Evolutionary conservation across 2,888 invertebrate genomes (phyloP).

Genomic region (Agrochola circellaris): DNA sequence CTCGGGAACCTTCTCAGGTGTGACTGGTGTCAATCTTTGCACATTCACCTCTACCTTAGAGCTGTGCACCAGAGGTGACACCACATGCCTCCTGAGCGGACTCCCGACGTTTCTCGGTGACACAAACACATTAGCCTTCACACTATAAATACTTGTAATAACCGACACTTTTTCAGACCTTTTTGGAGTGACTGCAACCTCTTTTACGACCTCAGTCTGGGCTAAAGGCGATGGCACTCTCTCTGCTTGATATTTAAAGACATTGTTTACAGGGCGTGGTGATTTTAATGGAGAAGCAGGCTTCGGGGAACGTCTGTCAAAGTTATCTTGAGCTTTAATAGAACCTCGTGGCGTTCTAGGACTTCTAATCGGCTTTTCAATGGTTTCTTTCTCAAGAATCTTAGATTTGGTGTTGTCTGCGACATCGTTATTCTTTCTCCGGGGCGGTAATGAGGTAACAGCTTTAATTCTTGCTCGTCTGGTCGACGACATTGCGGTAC

Average conservation of each 20-base stretch:
- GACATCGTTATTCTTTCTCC: constrained; percentile 82
- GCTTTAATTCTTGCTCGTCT: constrained; percentile 94
- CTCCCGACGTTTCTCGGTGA: constrained; percentile 75
- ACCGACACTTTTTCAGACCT: constrained; percentile 71
- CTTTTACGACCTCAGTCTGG: constrained; percentile 49
- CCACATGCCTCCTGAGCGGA: constrained; percentile 66
- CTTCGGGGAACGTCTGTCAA: constrained; percentile 55
- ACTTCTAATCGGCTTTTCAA: constrained; percentile 72
- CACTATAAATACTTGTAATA: constrained; percentile 68
- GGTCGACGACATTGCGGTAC: constrained; percentile 90
- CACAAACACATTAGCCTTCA: constrained; percentile 71
- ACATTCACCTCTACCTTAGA: constrained; percentile 68
- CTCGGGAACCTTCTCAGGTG: constrained; percentile 64
- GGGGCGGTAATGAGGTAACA: constrained; percentile 92
- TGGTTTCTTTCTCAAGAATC: constrained; percentile 66
- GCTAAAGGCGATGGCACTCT: constrained; percentile 57
- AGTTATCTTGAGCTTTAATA: constrained; percentile 64
- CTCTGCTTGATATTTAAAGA: constrained; percentile 51
- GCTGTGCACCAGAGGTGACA: constrained; percentile 70
- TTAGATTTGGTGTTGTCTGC: constrained; percentile 71
- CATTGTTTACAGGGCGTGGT: constrained; percentile 56
- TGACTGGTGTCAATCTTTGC: constrained; percentile 61
- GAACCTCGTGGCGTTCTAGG: constrained; percentile 71
- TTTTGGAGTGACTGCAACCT: constrained; percentile 60
- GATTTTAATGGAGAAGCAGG: constrained; percentile 64